Conservation (phyloP, 2,113 vertebrate genomes). For the Microtus richardsoni region DNA sequence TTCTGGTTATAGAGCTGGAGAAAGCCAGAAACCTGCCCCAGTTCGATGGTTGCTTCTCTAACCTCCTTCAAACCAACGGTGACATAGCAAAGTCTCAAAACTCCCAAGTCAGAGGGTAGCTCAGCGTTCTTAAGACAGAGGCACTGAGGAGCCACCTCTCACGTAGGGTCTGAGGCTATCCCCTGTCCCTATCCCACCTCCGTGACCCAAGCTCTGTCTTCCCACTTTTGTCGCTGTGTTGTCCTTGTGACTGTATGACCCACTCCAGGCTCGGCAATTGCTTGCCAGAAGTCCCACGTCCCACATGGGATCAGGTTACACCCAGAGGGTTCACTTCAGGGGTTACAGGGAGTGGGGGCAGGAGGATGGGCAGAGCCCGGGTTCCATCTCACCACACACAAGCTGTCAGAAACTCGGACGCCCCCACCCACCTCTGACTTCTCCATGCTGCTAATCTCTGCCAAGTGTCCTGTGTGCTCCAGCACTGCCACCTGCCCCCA, state of each 20-base stretch:
- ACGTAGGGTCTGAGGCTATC: background rate
- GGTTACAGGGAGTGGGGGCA: background rate
- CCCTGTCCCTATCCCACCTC: background rate
- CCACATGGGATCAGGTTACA: background rate
- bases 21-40: fast-evolving
- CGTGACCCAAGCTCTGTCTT: background rate
- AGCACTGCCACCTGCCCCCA: constrained; percentile 76
- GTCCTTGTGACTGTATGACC: background rate
- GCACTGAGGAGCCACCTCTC: background rate
- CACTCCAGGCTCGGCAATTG: background rate
- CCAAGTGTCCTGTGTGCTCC: constrained; percentile 76
- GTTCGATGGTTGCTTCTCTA: fast-evolving
- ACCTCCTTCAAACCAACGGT: background rate
- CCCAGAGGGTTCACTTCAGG: constrained; percentile 8
- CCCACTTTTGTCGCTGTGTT: background rate
- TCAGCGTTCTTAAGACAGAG: fast-evolving
- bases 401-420: constrained; percentile 21
- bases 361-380: constrained; percentile 1
- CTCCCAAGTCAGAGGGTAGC: background rate
- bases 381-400: constrained; percentile 22
- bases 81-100: background rate
- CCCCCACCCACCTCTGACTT: constrained; percentile 83
- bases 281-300: background rate
- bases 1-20: background rate
- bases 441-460: constrained; percentile 84